These are phyloP conservation scores for Sebastes elongatus DNA, from an alignment of 2,797 vertebrate genomes.

Conservation along the genomic window DNA sequence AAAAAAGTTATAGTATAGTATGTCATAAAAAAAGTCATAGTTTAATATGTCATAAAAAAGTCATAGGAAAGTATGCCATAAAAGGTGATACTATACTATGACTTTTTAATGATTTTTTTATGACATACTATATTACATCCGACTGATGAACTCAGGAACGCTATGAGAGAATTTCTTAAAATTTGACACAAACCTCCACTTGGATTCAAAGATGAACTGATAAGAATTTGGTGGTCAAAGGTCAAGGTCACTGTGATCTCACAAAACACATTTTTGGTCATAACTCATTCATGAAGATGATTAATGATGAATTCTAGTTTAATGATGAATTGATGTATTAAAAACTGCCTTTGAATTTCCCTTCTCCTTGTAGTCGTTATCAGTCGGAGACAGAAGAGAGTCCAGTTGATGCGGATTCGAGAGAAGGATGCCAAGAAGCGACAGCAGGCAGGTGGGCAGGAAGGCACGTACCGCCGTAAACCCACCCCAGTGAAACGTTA, in stretches of 20 bases:
- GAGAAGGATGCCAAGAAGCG: conserved; percentile 88
- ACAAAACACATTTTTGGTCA: neutral
- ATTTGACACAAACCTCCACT: neutral
- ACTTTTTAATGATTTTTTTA: no score
- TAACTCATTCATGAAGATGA: neutral
- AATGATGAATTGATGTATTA: neutral
- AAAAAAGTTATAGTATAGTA: no score
- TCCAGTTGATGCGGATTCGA: conserved; percentile 87
- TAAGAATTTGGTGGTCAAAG: neutral
- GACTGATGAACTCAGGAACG: neutral
- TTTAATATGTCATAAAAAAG: no score
- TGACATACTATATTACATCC: no score
- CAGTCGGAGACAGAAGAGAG: conserved; percentile 85
- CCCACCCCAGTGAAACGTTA: conserved; percentile 82
- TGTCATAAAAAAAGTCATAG: no score
- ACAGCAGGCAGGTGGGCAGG: conserved; percentile 82
- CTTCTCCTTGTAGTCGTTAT: conserved; percentile 76
- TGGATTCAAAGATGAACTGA: neutral
- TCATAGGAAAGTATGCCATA: no score
- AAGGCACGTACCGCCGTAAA: conserved; percentile 85
- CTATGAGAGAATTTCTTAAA: neutral
- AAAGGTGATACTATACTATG: no score
- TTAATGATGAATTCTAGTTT: neutral
- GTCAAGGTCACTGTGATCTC: neutral
- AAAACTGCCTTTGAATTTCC: neutral